Evolutionary conservation across 2,888 invertebrate species (phyloP), one percentile per base, ranked within the genome.

Genomic region (Smittia sp.): DNA sequence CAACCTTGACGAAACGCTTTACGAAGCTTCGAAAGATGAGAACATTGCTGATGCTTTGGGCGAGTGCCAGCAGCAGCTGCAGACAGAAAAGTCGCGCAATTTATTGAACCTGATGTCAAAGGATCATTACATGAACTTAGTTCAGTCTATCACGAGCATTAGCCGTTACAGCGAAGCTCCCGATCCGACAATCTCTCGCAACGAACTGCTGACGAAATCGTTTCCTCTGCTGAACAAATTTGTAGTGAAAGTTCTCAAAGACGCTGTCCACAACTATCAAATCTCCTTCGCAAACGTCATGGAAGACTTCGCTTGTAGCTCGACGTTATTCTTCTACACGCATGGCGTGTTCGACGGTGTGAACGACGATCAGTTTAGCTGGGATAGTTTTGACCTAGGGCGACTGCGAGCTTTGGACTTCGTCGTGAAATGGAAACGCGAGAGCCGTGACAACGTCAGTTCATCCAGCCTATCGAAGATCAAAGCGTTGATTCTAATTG

Each of bases 321-420:
- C 63, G 9, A 63, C 25, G n/a, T 27, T 63, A 2, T 63, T 27
- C 24, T 63, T 63, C 25, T 63, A 63, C 63, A 63, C 63, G n/a
- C 63, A 15, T 6, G 25, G 15, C 2, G 13, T 27, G 1, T 63
- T 63, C 13, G n/a, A 63, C n/a, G 63, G 13, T 9, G 9, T 63
- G 6, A 24, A 25, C 4, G 25, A 6, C 3, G 27, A 63, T 15
- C 7, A 63, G 22, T 63, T 63, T n/a, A 63, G 63, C 11, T 63
- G 63, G 63, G 15, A 25, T 25, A 13, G 25, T n/a, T 63, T 63
- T 27, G 63, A 63, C 25, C n/a, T 63, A 27, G 13, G 7, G 3
- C 25, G 27, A 63, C 3, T 63, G 7, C 25, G 27, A n/a, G 63
- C 63, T n/a, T 4, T 63, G 63, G 63, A 63, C 25, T 63, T 63